A percentile compares a stretch with the other conserved stretches of the same genome.
These are phyloP conservation scores for Megathymus violae DNA, from an alignment of 1,140 invertebrate species.

Conservation along the genomic window DNA sequence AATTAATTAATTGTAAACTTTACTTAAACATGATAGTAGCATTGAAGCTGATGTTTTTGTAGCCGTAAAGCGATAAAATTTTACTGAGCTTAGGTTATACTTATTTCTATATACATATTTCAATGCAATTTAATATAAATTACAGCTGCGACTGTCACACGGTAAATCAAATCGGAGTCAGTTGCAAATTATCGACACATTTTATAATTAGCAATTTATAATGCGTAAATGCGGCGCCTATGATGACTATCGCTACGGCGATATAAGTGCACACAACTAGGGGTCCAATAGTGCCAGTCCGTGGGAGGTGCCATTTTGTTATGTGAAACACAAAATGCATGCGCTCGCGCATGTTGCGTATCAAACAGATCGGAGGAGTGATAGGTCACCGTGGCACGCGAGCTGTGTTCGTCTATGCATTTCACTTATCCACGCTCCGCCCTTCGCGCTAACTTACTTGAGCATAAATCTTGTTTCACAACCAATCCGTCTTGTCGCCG, in stretches of 20 bases:
- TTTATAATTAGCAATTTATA: conserved; percentile 36
- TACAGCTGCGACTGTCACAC: background rate
- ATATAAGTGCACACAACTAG: conserved; percentile 34
- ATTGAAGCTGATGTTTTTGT: background rate
- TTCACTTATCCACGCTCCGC: conserved; percentile 52
- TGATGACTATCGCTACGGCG: conserved; percentile 48
- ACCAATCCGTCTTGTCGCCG: conserved; percentile 47
- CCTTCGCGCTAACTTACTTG: conserved; percentile 62
- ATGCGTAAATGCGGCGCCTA: conserved; percentile 23
- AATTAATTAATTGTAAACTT: conserved; percentile 33
- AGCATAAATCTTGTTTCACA: conserved; percentile 61
- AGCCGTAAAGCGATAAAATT: background rate
- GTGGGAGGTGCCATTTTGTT: conserved; percentile 64
- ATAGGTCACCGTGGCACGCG: conserved; percentile 56
- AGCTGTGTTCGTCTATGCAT: conserved; percentile 43
- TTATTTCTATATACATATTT: background rate
- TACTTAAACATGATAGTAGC: background rate
- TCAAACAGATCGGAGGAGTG: conserved; percentile 51
- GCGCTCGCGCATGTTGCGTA: conserved; percentile 51
- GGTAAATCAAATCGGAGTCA: conserved; percentile 10
- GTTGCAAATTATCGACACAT: conserved; percentile 12
- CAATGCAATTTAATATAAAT: background rate
- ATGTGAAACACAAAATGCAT: conserved; percentile 51
- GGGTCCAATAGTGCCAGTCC: conserved; percentile 48
- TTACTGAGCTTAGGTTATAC: background rate